Conservation (phyloP, 1,140 invertebrate species). For the Microplitis mediator region DNA sequence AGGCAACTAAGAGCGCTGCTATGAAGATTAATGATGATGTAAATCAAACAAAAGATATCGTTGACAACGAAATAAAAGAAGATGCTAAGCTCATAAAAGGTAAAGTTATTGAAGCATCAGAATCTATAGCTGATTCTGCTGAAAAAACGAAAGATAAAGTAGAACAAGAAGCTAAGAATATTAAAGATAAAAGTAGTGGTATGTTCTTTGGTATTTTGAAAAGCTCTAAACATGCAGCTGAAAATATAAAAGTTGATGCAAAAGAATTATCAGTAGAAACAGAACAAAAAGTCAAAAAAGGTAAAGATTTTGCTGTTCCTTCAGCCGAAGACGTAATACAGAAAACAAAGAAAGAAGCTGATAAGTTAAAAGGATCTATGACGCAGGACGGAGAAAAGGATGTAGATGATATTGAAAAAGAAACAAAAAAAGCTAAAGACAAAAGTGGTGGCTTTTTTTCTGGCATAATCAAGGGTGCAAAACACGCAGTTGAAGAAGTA, state of each 20-base stretch:
- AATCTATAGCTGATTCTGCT: conserved; percentile 29
- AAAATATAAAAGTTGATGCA: conserved; percentile 35
- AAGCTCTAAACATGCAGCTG: conserved; percentile 44
- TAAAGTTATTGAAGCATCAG: conserved; percentile 9
- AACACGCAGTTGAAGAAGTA: conserved; percentile 39
- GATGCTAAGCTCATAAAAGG: conserved; percentile 29
- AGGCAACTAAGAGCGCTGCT: background rate
- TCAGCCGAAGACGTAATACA: background rate
- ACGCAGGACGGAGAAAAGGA: conserved; percentile 36
- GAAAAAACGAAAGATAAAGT: conserved; percentile 29
- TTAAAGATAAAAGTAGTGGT: conserved; percentile 26
- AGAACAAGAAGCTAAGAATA: conserved; percentile 37
- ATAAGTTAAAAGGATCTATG: conserved; percentile 28
- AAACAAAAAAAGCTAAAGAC: conserved; percentile 21
- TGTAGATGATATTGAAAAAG: background rate
- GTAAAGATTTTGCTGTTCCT: background rate
- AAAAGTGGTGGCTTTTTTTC: conserved; percentile 38
- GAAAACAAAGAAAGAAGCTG: conserved; percentile 17
- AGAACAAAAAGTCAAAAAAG: conserved; percentile 15
- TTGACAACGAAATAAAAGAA: conserved; percentile 29
- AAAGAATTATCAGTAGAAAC: conserved; percentile 41
- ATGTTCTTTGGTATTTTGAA: conserved; percentile 35
- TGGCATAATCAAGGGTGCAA: conserved; percentile 35
- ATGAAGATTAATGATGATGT: conserved; percentile 15
- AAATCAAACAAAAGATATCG: background rate